These are phyloP conservation scores for Dissostichus mawsoni DNA, from an alignment of 2,113 vertebrate genomes.

Conservation along the genomic window DNA sequence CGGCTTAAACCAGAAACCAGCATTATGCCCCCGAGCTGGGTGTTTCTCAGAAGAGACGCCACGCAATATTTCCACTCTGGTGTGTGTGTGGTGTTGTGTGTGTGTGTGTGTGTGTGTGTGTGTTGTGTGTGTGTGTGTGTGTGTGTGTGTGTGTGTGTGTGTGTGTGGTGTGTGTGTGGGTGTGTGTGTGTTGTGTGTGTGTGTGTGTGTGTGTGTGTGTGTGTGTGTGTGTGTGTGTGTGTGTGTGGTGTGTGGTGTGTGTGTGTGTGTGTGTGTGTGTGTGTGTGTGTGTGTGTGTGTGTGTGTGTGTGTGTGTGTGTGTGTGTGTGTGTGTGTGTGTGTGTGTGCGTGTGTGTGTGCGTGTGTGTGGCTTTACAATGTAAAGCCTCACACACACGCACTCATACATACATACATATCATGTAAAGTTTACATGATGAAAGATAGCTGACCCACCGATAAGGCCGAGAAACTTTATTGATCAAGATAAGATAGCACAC, in stretches of 20 bases:
- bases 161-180: too few relatives aligned
- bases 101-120: conserved; percentile 17
- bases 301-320: conserved; percentile 9
- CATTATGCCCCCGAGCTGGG: conserved; percentile 30
- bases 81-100: conserved; percentile 19
- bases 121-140: conserved; percentile 20
- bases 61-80: conserved; percentile 55
- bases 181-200: conserved; percentile 24
- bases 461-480: conserved; percentile 49
- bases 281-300: conserved; percentile 14
- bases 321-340: conserved; percentile 6
- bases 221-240: conserved; percentile 19
- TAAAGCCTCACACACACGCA: too few relatives aligned
- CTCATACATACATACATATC: too few relatives aligned
- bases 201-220: conserved; percentile 14
- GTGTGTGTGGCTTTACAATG: not conserved
- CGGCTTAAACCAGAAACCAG: conserved; percentile 55
- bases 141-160: conserved; percentile 12
- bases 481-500: conserved; percentile 54
- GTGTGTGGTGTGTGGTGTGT: conserved; percentile 9
- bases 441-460: conserved; percentile 46
- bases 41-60: conserved; percentile 56
- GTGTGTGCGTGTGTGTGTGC: conserved; percentile 22
- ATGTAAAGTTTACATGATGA: conserved; percentile 45
- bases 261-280: conserved; percentile 23